A percentile compares a stretch with the other conserved stretches of the same genome.
Evolutionary conservation across 2,888 invertebrate genomes (phyloP).

Genomic region (Podotricha telesiphe): DNA sequence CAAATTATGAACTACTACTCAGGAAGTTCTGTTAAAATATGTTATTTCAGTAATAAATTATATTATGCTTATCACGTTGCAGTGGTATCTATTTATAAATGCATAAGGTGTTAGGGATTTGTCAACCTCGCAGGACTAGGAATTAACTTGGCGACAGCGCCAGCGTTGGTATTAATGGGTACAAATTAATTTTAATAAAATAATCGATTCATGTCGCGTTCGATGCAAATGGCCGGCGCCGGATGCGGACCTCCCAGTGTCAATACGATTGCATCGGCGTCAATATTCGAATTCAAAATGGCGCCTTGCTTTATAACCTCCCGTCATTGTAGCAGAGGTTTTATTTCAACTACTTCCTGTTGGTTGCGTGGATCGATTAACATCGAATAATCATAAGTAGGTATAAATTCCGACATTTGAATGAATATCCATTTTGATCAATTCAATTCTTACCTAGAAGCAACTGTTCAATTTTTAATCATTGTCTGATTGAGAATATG

Average conservation of each 20-base stretch:
- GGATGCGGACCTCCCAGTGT: conserved; percentile 79
- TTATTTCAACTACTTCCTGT: conserved; percentile 62
- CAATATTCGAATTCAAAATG: conserved; percentile 75
- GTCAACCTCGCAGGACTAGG: conserved; percentile 9
- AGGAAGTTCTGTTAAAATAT: not conserved
- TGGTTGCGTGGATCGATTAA: conserved; percentile 69
- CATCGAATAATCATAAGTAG: conserved; percentile 49
- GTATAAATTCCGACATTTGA: conserved; percentile 30
- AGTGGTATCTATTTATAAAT: conserved; percentile 1
- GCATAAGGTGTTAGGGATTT: not conserved
- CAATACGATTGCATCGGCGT: conserved; percentile 68
- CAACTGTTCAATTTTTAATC: not conserved
- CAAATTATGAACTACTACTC: not conserved
- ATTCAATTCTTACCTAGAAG: not conserved
- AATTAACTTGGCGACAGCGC: conserved; percentile 20
- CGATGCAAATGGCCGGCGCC: conserved; percentile 81
- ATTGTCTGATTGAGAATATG: not conserved
- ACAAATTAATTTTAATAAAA: conserved; percentile 54
- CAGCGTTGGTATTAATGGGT: conserved; percentile 48
- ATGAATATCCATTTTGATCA: conserved; percentile 13
- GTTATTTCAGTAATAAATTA: not conserved
- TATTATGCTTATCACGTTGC: not conserved
- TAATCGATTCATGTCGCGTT: conserved; percentile 75
- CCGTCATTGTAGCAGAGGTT: conserved; percentile 51
- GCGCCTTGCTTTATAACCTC: conserved; percentile 71